phyloP scores from a whole-genome alignment of 1,140 invertebrate species.

The Bathynomus jamesi region DNA sequence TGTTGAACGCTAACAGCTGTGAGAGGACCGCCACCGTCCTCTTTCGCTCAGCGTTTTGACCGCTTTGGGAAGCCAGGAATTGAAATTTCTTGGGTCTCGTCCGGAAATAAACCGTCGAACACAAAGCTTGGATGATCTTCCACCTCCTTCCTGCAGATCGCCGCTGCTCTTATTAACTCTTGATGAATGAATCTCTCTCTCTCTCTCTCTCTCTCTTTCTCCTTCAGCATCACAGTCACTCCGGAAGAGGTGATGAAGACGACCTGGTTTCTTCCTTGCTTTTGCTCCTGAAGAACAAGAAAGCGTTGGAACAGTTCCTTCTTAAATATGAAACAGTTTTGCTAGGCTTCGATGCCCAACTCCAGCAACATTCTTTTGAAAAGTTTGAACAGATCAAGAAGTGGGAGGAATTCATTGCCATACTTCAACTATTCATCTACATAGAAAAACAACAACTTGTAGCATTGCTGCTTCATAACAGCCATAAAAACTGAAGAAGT shows the following conservation, averaged over 20 bases:
- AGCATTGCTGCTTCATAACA: background rate
- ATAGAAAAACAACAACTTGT: background rate
- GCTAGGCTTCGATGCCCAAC: background rate
- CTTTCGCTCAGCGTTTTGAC: too few species aligned
- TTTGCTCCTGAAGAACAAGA: background rate
- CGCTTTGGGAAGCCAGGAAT: too few species aligned
- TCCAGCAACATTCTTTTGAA: slow-evolving; percentile 3
- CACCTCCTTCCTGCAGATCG: background rate
- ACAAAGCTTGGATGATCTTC: background rate
- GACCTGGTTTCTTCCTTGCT: background rate
- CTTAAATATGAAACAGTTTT: slow-evolving; percentile 3
- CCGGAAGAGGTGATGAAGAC: background rate
- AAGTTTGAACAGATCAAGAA: background rate
- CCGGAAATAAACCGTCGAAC: slow-evolving; percentile 7
- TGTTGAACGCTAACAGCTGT: too few species aligned
- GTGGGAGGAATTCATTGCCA: background rate
- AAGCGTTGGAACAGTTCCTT: background rate
- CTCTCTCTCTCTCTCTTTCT: background rate
- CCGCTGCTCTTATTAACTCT: slow-evolving; percentile 1
- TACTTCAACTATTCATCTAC: background rate
- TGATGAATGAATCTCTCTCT: too few species aligned
- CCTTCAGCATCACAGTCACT: background rate
- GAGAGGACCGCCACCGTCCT: too few species aligned
- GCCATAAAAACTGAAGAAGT: background rate
- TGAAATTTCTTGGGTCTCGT: background rate